phyloP scores from a whole-genome alignment of 1,140 invertebrate genomes.

The Atta texana region DNA sequence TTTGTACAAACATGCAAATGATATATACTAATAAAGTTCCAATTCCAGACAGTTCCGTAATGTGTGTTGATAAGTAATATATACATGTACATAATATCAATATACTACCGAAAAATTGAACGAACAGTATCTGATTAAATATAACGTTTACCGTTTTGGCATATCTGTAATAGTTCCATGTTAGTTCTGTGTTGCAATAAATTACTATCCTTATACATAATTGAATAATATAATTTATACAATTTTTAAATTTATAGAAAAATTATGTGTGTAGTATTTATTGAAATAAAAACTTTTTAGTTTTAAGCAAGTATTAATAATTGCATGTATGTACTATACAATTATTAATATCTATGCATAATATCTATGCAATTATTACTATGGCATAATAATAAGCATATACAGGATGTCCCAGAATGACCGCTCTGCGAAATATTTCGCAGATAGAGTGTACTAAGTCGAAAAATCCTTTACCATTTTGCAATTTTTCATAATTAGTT shows the following conservation, averaged over 20 bases:
- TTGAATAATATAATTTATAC: neutral
- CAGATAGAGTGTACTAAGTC: too few species aligned
- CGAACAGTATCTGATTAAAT: slow-evolving; percentile 59
- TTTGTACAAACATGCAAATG: slow-evolving; percentile 29
- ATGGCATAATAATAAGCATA: neutral
- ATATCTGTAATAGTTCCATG: slow-evolving; percentile 49
- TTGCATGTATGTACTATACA: neutral
- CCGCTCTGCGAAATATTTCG: too few species aligned
- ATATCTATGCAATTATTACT: neutral
- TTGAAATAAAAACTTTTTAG: neutral
- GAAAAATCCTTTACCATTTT: too few species aligned
- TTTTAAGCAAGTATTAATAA: neutral
- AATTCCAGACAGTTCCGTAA: neutral
- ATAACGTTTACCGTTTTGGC: slow-evolving; percentile 58
- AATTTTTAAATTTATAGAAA: neutral
- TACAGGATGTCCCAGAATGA: too few species aligned
- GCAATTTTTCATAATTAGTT: too few species aligned
- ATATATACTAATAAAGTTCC: neutral
- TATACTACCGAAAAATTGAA: slow-evolving; percentile 70
- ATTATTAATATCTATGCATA: neutral
- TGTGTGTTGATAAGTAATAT: neutral
- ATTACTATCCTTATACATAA: neutral
- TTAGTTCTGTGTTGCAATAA: neutral
- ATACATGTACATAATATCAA: slow-evolving; percentile 53
- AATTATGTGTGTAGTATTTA: neutral